Evolutionary conservation across 2,888 invertebrate species (phyloP).

Genomic region (Drosophila paracracens): DNA sequence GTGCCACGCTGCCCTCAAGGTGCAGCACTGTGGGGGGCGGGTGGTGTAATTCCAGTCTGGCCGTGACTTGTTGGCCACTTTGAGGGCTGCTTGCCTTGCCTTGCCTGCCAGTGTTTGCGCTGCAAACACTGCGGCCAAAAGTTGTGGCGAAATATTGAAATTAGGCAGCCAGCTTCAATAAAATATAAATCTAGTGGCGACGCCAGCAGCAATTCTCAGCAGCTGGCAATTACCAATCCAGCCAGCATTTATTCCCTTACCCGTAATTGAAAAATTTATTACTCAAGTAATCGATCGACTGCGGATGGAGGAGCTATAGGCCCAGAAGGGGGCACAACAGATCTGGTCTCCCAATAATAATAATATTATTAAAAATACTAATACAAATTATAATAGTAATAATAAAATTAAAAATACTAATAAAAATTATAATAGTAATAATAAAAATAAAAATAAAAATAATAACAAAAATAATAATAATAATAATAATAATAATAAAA

Average conservation of each 20-base stretch:
- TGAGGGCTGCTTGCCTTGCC: conserved; percentile 13
- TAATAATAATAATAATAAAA: too few relatives aligned
- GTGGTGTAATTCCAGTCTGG: conserved; percentile 11
- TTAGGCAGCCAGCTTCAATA: conserved; percentile 34
- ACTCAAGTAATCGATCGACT: neutral
- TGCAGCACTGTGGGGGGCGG: neutral
- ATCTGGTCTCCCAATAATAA: too few relatives aligned
- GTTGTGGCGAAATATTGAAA: conserved; percentile 40
- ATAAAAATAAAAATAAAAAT: too few relatives aligned
- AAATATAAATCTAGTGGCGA: conserved; percentile 35
- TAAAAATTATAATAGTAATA: too few relatives aligned
- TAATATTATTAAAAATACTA: too few relatives aligned
- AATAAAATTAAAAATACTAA: too few relatives aligned
- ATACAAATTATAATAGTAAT: too few relatives aligned
- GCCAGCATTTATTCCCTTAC: neutral
- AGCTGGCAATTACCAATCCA: neutral
- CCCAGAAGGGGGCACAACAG: too few relatives aligned
- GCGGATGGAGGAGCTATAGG: too few relatives aligned
- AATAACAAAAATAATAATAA: too few relatives aligned
- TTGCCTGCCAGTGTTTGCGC: conserved; percentile 23
- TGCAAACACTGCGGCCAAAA: conserved; percentile 41
- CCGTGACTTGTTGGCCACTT: conserved; percentile 56
- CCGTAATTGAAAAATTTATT: neutral
- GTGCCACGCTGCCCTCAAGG: conserved; percentile 17
- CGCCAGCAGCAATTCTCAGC: conserved; percentile 5